Conservation (phyloP, 1,140 invertebrate species). For the Theocolax elegans region DNA sequence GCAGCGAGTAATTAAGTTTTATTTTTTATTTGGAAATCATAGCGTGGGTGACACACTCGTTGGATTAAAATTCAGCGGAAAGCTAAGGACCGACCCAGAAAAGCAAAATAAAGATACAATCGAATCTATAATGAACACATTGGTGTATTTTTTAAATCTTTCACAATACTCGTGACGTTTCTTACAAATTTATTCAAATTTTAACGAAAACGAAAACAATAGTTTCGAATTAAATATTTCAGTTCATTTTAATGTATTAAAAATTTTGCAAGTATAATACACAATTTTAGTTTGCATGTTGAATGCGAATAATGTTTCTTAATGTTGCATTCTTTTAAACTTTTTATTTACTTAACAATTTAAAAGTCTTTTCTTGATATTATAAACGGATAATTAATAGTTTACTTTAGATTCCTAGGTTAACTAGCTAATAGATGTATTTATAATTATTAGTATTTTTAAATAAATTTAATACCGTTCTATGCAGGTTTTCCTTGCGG, state of each 20-base stretch:
- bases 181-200: conserved; percentile 21
- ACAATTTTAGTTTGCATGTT: not conserved
- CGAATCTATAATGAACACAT: not conserved
- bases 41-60: conserved; percentile 5
- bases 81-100: not conserved
- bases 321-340: not conserved
- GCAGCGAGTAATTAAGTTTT: conserved; percentile 2
- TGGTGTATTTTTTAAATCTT: not conserved
- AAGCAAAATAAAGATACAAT: conserved; percentile 25
- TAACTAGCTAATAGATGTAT: too few species aligned
- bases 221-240: not conserved
- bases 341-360: too few species aligned
- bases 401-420: too few species aligned
- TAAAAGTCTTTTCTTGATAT: too few species aligned
- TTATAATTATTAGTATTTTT: not conserved
- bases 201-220: not conserved
- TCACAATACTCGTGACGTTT: not conserved
- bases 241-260: not conserved
- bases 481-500: too few species aligned
- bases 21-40: conserved; percentile 5
- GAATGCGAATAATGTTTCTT: not conserved
- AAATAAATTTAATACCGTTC: not conserved
- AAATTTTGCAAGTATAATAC: conserved; percentile 5
- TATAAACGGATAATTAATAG: too few species aligned
- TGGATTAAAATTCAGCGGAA: conserved; percentile 16